These are phyloP conservation scores for Pristionchus pacificus DNA, from an alignment of 1,140 invertebrate genomes.

Conservation along the genomic window DNA sequence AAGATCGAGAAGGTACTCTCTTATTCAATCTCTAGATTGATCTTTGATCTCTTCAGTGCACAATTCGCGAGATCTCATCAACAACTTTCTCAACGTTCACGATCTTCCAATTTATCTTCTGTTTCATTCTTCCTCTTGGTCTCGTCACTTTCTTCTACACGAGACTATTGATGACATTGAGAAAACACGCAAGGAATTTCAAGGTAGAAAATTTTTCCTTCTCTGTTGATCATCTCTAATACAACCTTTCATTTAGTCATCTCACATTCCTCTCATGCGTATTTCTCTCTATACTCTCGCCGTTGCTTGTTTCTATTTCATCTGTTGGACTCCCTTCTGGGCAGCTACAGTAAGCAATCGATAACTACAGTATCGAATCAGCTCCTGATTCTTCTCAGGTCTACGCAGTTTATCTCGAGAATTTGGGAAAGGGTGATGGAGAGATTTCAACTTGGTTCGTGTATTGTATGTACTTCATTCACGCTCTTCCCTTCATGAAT, in stretches of 20 bases:
- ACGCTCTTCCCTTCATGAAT: conserved; percentile 56
- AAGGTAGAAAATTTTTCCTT: conserved; percentile 38
- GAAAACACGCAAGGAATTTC: conserved; percentile 53
- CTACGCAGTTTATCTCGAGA: conserved; percentile 49
- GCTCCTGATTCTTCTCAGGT: too few relatives aligned
- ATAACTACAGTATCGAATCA: neutral
- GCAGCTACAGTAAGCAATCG: conserved; percentile 16
- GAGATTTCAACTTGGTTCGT: conserved; percentile 54
- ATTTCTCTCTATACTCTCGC: conserved; percentile 56
- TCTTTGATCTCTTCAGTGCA: neutral
- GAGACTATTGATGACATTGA: conserved; percentile 40
- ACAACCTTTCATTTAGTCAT: conserved; percentile 26
- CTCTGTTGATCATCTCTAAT: neutral
- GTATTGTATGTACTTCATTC: conserved; percentile 55
- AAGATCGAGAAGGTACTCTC: conserved; percentile 16
- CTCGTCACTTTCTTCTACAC: conserved; percentile 54
- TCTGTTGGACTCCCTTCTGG: conserved; percentile 54
- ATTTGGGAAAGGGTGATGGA: conserved; percentile 39
- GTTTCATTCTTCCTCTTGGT: conserved; percentile 50
- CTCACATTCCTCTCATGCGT: conserved; percentile 53
- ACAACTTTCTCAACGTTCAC: conserved; percentile 53
- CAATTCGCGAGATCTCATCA: neutral
- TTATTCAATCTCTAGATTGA: neutral
- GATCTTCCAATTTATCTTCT: conserved; percentile 53
- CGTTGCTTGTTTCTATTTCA: conserved; percentile 56